phyloP scores from a whole-genome alignment of 1,140 invertebrate species.

The Zeugodacus cucurbitae region DNA sequence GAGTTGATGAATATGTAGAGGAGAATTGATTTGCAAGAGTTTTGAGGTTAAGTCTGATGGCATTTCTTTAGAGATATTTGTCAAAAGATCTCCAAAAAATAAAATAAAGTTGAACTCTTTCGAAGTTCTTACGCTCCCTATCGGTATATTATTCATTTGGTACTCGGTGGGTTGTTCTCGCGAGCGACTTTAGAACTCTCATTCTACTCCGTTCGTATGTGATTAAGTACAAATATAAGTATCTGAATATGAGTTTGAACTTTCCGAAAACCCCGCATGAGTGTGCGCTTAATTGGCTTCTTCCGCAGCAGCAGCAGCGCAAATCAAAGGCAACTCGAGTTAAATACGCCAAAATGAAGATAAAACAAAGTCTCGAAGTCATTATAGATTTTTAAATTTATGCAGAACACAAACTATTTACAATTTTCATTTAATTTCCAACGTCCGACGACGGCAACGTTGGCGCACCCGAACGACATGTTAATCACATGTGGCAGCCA shows the following conservation, averaged over 20 bases:
- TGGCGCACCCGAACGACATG: slow-evolving; percentile 14
- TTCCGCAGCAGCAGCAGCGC: neutral
- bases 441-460: neutral
- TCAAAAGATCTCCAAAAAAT: too few species aligned
- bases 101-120: too few species aligned
- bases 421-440: slow-evolving; percentile 34
- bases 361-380: neutral
- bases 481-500: slow-evolving; percentile 33
- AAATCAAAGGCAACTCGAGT: slow-evolving; percentile 2
- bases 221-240: neutral
- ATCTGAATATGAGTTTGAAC: neutral
- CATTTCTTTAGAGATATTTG: too few species aligned
- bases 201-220: neutral
- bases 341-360: neutral
- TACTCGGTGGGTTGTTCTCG: neutral
- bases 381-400: slow-evolving; percentile 36
- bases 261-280: neutral
- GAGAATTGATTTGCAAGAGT: too few species aligned
- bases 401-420: slow-evolving; percentile 28
- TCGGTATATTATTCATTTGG: neutral
- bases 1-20: neutral
- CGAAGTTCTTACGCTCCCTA: too few species aligned
- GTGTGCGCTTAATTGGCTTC: slow-evolving; percentile 20
- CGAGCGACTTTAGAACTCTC: neutral
- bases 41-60: too few species aligned